Conservation (phyloP, 2,888 invertebrate species). For the Dicyrtomina minuta region DNA sequence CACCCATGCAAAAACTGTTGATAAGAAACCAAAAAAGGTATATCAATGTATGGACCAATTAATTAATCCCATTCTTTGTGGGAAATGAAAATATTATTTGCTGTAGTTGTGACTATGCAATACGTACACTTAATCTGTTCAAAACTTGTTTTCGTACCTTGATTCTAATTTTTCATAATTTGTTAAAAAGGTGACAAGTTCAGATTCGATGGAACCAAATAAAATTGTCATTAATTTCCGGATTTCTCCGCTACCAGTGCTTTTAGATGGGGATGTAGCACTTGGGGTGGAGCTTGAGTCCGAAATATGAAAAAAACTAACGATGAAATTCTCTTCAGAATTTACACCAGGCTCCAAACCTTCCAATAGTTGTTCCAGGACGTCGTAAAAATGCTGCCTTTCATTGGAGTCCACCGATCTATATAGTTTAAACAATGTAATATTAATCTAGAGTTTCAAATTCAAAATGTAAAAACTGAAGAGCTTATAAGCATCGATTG, state of each 20-base stretch:
- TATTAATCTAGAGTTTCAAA: neutral
- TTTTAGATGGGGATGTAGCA: conserved; percentile 47
- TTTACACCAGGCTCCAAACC: conserved; percentile 52
- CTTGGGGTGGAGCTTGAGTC: conserved; percentile 40
- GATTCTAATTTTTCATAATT: conserved; percentile 85
- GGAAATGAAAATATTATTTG: too few species aligned
- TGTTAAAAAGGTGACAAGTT: conserved; percentile 80
- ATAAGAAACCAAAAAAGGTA: neutral
- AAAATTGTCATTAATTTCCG: conserved; percentile 83
- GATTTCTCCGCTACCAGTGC: conserved; percentile 65
- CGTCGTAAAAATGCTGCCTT: conserved; percentile 61
- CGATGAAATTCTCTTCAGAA: conserved; percentile 51
- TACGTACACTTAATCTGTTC: too few species aligned
- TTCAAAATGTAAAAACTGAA: neutral
- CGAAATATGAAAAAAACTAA: conserved; percentile 48
- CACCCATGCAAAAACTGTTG: conserved; percentile 89
- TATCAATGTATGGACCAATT: too few species aligned
- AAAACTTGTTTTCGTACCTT: too few species aligned
- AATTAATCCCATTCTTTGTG: too few species aligned
- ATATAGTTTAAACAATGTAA: neutral
- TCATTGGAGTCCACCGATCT: conserved; percentile 53
- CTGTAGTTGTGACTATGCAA: too few species aligned
- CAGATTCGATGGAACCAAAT: conserved; percentile 83
- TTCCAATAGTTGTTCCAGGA: conserved; percentile 81
- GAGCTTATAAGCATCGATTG: neutral